Conservation (phyloP, 2,113 vertebrate genomes). For the Eupsittula cactorum region DNA sequence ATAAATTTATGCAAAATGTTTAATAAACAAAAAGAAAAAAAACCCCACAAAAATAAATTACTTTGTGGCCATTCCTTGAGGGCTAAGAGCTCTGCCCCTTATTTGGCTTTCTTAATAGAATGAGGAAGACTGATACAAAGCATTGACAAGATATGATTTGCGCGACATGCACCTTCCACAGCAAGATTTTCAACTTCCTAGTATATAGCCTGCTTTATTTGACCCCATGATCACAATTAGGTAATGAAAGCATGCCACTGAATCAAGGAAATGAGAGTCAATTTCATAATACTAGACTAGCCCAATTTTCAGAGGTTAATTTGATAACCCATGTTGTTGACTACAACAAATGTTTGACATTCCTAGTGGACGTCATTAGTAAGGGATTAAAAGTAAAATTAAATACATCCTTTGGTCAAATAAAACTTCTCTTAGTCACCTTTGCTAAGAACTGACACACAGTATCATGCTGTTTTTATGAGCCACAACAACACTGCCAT, state of each 20-base stretch:
- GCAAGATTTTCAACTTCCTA: neutral
- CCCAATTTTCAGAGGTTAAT: neutral
- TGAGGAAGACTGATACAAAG: neutral
- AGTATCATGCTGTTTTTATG: neutral
- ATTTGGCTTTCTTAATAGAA: neutral
- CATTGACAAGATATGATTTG: neutral
- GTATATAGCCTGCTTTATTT: neutral
- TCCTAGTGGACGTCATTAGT: neutral
- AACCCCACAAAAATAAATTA: neutral
- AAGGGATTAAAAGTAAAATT: neutral
- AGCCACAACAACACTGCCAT: neutral
- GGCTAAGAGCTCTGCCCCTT: neutral
- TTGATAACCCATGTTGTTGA: neutral
- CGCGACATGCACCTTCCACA: neutral
- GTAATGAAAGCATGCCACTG: neutral
- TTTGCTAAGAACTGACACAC: neutral
- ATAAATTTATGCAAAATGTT: neutral
- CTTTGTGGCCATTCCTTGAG: neutral
- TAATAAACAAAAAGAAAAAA: neutral
- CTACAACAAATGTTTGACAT: neutral
- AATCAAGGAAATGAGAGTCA: neutral
- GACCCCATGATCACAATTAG: neutral
- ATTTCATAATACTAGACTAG: neutral
- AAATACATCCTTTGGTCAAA: neutral
- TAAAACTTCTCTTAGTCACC: neutral